These are phyloP conservation scores for Esperia sulphurella DNA, from an alignment of 2,888 invertebrate species.

Conservation along the genomic window DNA sequence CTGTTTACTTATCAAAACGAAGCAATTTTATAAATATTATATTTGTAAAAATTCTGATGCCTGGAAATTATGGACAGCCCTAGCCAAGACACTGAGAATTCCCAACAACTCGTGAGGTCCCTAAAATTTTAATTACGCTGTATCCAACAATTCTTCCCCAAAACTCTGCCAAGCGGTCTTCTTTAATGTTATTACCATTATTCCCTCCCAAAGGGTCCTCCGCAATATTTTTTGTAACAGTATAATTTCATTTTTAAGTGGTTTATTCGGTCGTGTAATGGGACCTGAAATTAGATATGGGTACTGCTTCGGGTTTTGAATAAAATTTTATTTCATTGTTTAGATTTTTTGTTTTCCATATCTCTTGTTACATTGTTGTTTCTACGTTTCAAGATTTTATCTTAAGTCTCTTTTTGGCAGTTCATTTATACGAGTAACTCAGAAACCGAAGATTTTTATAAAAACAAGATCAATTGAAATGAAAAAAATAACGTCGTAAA, in stretches of 20 bases:
- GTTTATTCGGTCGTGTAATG: no score
- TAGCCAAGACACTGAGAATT: conserved; percentile 26
- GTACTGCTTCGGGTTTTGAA: no score
- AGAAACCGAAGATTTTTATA: no score
- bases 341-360: no score
- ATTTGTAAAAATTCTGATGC: not conserved
- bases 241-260: not conserved
- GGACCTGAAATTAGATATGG: no score
- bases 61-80: not conserved
- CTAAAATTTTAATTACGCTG: conserved; percentile 53
- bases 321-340: no score
- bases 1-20: not conserved
- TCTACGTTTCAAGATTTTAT: no score
- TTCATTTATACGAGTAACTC: no score
- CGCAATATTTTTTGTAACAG: not conserved
- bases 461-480: no score
- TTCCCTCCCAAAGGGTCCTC: conserved; percentile 17
- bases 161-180: conserved; percentile 26
- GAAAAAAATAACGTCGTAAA: no score
- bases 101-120: conserved; percentile 32
- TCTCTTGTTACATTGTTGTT: no score
- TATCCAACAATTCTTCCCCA: conserved; percentile 30
- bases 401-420: no score
- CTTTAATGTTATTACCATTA: conserved; percentile 32
- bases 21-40: not conserved